These are phyloP conservation scores for Archocentrus centrarchus DNA, from an alignment of 2,113 vertebrate species.

Conservation along the genomic window DNA sequence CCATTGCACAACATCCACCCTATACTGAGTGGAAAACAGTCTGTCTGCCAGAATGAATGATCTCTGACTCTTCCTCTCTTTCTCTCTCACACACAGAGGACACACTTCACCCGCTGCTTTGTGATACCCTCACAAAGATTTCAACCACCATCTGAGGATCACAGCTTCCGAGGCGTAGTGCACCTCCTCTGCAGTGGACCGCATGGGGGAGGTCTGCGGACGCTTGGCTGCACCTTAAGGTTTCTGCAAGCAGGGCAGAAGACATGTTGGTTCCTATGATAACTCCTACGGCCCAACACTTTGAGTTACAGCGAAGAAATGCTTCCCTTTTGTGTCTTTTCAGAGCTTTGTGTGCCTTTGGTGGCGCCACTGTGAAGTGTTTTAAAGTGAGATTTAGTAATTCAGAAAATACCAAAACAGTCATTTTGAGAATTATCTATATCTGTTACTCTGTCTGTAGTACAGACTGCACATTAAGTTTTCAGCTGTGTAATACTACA, in stretches of 20 bases:
- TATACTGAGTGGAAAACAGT: conserved; percentile 26
- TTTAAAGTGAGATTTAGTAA: neutral
- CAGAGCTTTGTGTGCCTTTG: neutral
- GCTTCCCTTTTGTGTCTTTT: neutral
- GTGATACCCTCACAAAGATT: conserved; percentile 22
- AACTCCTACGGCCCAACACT: conserved; percentile 1
- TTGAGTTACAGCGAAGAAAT: conserved; percentile 44
- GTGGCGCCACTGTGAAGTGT: neutral
- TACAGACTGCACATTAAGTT: too few species aligned
- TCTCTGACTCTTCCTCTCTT: conserved; percentile 33
- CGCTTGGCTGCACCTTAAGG: conserved; percentile 2
- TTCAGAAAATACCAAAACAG: neutral
- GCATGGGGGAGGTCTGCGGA: conserved; percentile 6
- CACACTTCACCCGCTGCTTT: conserved; percentile 16
- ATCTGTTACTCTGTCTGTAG: neutral
- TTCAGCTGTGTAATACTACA: neutral
- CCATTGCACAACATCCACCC: conserved; percentile 41
- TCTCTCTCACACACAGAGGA: neutral
- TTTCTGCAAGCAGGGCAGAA: conserved; percentile 18
- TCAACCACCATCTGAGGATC: conserved; percentile 12
- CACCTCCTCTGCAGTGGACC: neutral
- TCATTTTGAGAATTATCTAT: neutral
- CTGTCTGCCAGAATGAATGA: conserved; percentile 28
- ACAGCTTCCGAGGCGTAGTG: conserved; percentile 12
- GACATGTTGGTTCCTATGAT: neutral